These are phyloP conservation scores for Myotis brandtii DNA, from an alignment of 2,113 vertebrate genomes.

Conservation along the genomic window DNA sequence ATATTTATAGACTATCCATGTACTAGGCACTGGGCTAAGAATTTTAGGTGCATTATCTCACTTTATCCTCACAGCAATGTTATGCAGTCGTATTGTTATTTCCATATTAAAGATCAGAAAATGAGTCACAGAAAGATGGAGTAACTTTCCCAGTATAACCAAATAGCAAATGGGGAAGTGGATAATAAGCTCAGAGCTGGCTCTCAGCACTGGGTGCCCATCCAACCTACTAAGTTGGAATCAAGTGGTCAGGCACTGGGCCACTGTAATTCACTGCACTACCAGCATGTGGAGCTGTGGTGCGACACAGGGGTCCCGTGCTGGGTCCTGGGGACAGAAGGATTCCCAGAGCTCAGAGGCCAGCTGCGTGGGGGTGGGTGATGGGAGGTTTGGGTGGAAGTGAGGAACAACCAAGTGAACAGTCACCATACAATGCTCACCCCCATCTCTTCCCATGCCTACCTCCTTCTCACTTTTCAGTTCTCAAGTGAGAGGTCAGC, in stretches of 20 bases:
- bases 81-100: not conserved
- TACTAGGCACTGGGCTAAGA: not conserved
- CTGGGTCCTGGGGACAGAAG: not conserved
- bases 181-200: not conserved
- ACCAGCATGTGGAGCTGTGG: rapidly evolving
- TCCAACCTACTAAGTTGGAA: not conserved
- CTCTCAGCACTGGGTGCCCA: not conserved
- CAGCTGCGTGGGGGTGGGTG: rapidly evolving
- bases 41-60: not conserved
- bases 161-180: not conserved
- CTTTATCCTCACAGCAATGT: not conserved
- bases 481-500: not conserved
- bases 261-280: not conserved
- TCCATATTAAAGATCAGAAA: conserved; percentile 5
- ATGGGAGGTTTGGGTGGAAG: not conserved
- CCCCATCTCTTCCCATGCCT: not conserved
- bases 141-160: not conserved
- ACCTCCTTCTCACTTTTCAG: not conserved
- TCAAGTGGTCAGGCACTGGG: not conserved
- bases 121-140: not conserved
- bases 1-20: not conserved
- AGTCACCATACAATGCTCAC: not conserved
- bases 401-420: not conserved
- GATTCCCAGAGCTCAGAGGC: not conserved
- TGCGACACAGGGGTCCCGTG: not conserved